Evolutionary conservation across 2,797 vertebrate genomes (phyloP).

Genomic region (Rhinatrema bivittatum): DNA sequence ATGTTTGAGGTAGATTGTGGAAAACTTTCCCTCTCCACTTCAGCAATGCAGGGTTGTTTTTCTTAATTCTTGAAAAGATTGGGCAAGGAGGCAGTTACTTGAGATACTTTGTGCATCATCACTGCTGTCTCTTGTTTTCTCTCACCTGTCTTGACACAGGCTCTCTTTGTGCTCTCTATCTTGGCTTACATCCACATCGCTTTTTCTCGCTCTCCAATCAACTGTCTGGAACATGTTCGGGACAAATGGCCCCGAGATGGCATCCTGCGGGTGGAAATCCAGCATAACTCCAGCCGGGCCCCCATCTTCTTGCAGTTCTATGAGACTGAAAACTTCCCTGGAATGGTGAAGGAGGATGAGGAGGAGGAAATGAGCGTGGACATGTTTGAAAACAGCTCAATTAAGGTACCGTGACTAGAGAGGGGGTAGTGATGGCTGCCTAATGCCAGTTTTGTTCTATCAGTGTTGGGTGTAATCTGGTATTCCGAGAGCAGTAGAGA

Average conservation of each 20-base stretch:
- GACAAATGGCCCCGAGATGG: conserved; percentile 91
- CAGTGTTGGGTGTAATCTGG: no score
- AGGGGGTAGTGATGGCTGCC: accelerated
- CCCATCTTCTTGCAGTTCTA: conserved; percentile 90
- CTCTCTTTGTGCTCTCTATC: conserved; percentile 91
- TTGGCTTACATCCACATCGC: conserved; percentile 95
- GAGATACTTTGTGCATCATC: no score
- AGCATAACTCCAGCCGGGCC: conserved; percentile 81
- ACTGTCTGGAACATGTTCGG: conserved; percentile 88
- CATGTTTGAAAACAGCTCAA: conserved; percentile 88
- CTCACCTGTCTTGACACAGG: conserved; percentile 57
- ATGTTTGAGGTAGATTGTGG: no score
- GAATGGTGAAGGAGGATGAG: conserved; percentile 55
- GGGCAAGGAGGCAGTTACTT: no score
- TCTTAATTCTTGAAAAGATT: no score
- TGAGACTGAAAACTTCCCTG: conserved; percentile 57
- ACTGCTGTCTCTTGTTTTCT: no score
- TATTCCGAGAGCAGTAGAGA: no score
- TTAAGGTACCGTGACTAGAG: conserved; percentile 85
- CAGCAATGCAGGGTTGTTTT: no score
- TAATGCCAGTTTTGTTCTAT: background rate
- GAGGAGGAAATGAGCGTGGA: conserved; percentile 79
- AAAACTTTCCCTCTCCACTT: no score
- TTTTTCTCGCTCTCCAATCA: conserved; percentile 92
- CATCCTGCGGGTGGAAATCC: conserved; percentile 86